Evolutionary conservation across 1,140 invertebrate species (phyloP).

Genomic region (Zaprionus africanus): DNA sequence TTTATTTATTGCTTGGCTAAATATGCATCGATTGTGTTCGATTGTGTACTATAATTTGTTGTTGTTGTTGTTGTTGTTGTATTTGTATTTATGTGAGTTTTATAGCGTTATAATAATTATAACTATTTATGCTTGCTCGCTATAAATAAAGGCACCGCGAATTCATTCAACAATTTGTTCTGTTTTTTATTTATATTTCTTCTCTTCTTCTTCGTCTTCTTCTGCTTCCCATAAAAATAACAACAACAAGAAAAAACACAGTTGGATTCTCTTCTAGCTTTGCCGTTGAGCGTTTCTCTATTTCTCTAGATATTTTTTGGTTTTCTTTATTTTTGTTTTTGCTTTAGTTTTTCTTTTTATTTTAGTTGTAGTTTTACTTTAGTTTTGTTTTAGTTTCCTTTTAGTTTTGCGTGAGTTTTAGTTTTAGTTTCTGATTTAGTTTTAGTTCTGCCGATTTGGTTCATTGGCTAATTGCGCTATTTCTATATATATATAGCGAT

Average conservation of each 20-base stretch:
- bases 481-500: conserved; percentile 43
- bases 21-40: conserved; percentile 30
- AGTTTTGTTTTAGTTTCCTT: conserved; percentile 27
- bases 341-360: conserved; percentile 28
- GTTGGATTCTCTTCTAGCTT: conserved; percentile 23
- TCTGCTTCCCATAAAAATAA: conserved; percentile 1
- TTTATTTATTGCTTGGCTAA: conserved; percentile 65
- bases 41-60: conserved; percentile 18
- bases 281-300: conserved; percentile 14
- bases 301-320: conserved; percentile 20
- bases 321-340: conserved; percentile 40
- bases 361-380: conserved; percentile 26
- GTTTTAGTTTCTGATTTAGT: conserved; percentile 26
- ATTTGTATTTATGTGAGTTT: conserved; percentile 28
- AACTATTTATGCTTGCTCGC: conserved; percentile 75
- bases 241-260: conserved; percentile 19
- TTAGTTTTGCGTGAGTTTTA: conserved; percentile 18
- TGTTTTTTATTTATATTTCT: conserved; percentile 36
- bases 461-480: conserved; percentile 77
- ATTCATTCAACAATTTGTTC: conserved; percentile 77
- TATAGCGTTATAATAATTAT: conserved; percentile 49
- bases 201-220: conserved; percentile 26
- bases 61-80: conserved; percentile 8
- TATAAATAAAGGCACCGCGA: conserved; percentile 84
- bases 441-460: conserved; percentile 42